Conservation (phyloP, 1,140 invertebrate genomes). For the Drosophila prosaltans region DNA sequence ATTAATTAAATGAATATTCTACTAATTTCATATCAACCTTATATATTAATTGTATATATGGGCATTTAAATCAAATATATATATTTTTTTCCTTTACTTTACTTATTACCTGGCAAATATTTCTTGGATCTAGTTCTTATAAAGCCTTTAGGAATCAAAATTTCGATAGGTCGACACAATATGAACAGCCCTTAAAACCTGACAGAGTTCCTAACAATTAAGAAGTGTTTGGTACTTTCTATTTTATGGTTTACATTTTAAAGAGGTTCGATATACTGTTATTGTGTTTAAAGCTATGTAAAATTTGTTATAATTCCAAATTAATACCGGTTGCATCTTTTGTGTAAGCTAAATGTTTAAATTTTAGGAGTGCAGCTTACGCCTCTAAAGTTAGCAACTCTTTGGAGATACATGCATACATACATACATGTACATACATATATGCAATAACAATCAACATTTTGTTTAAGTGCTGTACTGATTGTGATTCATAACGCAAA, state of each 20-base stretch:
- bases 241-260: neutral
- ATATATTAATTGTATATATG: too few relatives aligned
- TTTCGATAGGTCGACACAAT: neutral
- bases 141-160: neutral
- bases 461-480: conserved; percentile 6
- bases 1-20: too few relatives aligned
- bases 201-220: neutral
- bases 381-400: conserved; percentile 10
- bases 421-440: neutral
- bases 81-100: neutral
- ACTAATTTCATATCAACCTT: too few relatives aligned
- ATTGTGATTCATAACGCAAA: conserved; percentile 21
- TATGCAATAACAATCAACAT: conserved; percentile 20
- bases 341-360: neutral
- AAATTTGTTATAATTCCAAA: neutral
- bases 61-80: too few relatives aligned
- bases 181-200: neutral
- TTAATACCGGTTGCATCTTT: neutral
- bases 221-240: neutral
- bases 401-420: conserved; percentile 7
- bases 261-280: neutral
- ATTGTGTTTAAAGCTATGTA: neutral
- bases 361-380: neutral
- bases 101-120: neutral
- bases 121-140: neutral